These are phyloP conservation scores for Rhamnusium bicolor DNA, from an alignment of 2,888 invertebrate species.

Conservation along the genomic window DNA sequence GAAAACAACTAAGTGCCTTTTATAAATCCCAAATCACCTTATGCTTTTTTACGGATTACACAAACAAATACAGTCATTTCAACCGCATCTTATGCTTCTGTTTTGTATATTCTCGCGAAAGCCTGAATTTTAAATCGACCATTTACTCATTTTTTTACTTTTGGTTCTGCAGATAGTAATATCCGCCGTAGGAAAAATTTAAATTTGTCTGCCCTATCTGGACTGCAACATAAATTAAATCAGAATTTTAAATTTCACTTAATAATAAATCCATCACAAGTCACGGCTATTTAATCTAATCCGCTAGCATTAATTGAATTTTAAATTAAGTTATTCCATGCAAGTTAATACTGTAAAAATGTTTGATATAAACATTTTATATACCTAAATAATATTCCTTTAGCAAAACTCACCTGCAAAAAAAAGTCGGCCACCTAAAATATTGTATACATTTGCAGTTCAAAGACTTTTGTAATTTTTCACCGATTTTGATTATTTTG, in stretches of 20 bases:
- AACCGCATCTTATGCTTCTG: neutral
- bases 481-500: too few relatives aligned
- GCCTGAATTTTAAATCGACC: neutral
- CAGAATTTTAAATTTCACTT: conserved; percentile 21
- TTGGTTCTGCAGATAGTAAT: neutral
- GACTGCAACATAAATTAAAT: conserved; percentile 16
- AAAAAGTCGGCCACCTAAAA: too few relatives aligned
- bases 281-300: conserved; percentile 19
- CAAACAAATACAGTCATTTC: neutral
- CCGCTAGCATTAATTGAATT: conserved; percentile 15
- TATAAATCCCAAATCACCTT: neutral
- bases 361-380: neutral
- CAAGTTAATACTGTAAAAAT: neutral
- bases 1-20: neutral
- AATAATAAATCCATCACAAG: conserved; percentile 27
- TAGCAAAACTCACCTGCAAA: too few relatives aligned
- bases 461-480: too few relatives aligned
- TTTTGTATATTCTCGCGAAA: neutral
- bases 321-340: conserved; percentile 10
- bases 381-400: too few relatives aligned
- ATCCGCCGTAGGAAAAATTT: neutral
- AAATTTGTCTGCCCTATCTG: neutral
- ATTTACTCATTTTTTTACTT: neutral
- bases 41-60: neutral
- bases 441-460: too few relatives aligned